These are phyloP conservation scores for Hormaphis cornu DNA, from an alignment of 1,140 invertebrate genomes.

Conservation along the genomic window DNA sequence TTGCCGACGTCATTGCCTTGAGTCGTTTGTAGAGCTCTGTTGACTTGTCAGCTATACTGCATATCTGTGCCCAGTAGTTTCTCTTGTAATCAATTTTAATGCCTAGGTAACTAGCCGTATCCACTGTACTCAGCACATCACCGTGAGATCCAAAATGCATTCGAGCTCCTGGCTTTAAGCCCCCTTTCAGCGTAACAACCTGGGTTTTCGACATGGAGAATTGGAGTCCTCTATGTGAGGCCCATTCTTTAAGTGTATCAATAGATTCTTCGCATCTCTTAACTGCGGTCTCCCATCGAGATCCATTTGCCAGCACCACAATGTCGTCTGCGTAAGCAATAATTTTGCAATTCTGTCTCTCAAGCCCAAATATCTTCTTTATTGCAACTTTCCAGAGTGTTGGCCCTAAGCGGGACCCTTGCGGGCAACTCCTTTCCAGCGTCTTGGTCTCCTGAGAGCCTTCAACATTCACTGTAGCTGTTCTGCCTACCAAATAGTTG, in stretches of 20 bases:
- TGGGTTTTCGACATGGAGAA: neutral
- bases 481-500: too few relatives aligned
- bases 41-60: too few relatives aligned
- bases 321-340: constrained; percentile 27
- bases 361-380: neutral
- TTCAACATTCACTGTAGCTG: too few relatives aligned
- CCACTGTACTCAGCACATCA: too few relatives aligned
- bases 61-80: too few relatives aligned
- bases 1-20: too few relatives aligned
- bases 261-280: neutral
- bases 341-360: neutral
- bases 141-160: too few relatives aligned
- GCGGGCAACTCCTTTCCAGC: neutral
- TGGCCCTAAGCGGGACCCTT: constrained; percentile 4
- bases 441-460: too few relatives aligned
- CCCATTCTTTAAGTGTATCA: neutral
- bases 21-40: too few relatives aligned
- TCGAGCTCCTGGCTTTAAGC: neutral
- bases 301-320: constrained; percentile 32
- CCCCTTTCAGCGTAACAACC: neutral
- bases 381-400: neutral
- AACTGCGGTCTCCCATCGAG: neutral
- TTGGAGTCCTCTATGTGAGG: neutral
- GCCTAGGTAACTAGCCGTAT: too few relatives aligned
- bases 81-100: too few relatives aligned